Evolutionary conservation across 2,888 invertebrate genomes (phyloP).

Genomic region (Tinea pellionella): DNA sequence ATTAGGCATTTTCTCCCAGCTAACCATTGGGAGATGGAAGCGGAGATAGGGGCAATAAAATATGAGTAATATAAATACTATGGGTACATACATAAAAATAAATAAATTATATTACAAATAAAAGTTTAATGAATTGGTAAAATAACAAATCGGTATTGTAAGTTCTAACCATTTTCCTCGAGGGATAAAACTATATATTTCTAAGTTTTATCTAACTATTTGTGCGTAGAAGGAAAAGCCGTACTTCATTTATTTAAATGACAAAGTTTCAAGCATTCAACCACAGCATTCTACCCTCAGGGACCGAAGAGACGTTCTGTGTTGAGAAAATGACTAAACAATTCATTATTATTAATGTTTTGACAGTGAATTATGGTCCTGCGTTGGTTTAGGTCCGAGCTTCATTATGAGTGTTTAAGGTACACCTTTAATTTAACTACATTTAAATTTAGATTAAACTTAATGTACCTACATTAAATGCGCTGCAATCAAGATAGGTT

Average conservation of each 20-base stretch:
- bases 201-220: neutral
- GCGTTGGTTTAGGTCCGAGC: neutral
- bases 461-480: too few relatives aligned
- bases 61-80: too few relatives aligned
- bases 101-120: too few relatives aligned
- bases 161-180: neutral
- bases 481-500: too few relatives aligned
- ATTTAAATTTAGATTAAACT: too few relatives aligned
- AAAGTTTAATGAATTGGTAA: too few relatives aligned
- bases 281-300: neutral
- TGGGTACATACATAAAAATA: too few relatives aligned
- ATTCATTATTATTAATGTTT: slow-evolving; percentile 6
- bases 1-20: too few relatives aligned
- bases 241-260: neutral
- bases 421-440: neutral
- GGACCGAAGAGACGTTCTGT: neutral
- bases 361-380: neutral
- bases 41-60: too few relatives aligned
- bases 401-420: neutral
- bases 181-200: neutral
- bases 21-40: too few relatives aligned
- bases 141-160: too few relatives aligned
- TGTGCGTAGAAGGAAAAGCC: neutral
- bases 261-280: neutral
- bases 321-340: neutral